These are phyloP conservation scores for Sebastes oblongus DNA, from an alignment of 2,797 vertebrate genomes.

Conservation along the genomic window DNA sequence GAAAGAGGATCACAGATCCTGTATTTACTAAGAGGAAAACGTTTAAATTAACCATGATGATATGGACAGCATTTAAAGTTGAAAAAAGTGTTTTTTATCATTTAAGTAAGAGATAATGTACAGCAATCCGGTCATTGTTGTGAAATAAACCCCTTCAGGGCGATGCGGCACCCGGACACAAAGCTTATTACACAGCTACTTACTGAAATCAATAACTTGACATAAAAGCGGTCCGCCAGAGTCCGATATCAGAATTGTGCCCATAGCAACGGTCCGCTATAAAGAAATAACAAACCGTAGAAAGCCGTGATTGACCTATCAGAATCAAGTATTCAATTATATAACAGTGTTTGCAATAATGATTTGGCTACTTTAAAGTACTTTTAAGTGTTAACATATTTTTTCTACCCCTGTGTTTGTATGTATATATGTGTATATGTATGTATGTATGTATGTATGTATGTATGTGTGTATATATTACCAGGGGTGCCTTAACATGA, in stretches of 20 bases:
- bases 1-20: neutral
- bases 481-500: no score
- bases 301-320: no score
- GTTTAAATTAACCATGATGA: neutral
- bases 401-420: neutral
- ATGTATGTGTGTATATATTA: no score
- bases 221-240: no score
- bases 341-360: neutral
- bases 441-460: no score
- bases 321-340: neutral
- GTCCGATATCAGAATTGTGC: no score
- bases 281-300: no score
- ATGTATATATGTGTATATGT: no score
- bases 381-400: neutral
- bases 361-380: neutral
- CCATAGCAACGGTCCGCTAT: no score
- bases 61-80: neutral
- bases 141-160: neutral
- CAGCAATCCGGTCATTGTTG: neutral
- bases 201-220: no score
- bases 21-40: neutral
- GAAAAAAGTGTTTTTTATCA: neutral
- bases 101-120: neutral
- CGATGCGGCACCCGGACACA: neutral
- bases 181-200: no score